Conservation (phyloP, 2,888 invertebrate species). For the Eurytoma californica region DNA sequence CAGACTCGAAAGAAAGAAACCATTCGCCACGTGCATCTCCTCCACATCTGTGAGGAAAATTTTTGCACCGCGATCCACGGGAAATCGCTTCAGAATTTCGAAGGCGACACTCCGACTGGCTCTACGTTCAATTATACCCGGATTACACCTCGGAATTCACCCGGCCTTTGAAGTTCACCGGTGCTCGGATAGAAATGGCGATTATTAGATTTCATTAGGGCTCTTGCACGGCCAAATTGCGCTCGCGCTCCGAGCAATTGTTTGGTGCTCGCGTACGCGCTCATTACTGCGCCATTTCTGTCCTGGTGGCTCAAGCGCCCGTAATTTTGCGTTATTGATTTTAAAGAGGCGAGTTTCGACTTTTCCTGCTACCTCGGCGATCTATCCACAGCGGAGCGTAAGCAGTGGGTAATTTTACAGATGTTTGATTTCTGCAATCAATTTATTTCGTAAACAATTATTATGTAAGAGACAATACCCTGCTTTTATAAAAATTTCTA, state of each 20-base stretch:
- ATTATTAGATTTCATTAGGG: slow-evolving; percentile 50
- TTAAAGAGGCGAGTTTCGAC: slow-evolving; percentile 22
- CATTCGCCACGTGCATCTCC: not conserved
- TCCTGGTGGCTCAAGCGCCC: not conserved
- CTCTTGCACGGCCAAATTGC: slow-evolving; percentile 12
- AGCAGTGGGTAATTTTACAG: not conserved
- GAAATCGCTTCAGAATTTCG: not conserved
- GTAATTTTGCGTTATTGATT: slow-evolving; percentile 38
- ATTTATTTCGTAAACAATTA: not conserved
- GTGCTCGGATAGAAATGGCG: slow-evolving; percentile 39
- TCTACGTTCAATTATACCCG: not conserved
- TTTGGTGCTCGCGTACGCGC: not conserved
- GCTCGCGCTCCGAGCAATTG: slow-evolving; percentile 21
- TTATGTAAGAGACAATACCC: too few species aligned
- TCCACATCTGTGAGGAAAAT: not conserved
- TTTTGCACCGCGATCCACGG: not conserved
- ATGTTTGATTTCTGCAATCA: too few species aligned
- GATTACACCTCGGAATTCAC: slow-evolving; percentile 1
- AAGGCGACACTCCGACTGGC: not conserved
- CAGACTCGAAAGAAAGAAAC: slow-evolving; percentile 9
- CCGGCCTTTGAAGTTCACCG: slow-evolving; percentile 46
- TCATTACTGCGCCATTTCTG: slow-evolving; percentile 10
- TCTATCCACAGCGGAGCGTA: slow-evolving; percentile 1
- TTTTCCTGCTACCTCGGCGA: not conserved
- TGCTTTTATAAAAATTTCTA: too few species aligned